phyloP scores from a whole-genome alignment of 1,140 invertebrate genomes.

The Paraescarpia echinospica region DNA sequence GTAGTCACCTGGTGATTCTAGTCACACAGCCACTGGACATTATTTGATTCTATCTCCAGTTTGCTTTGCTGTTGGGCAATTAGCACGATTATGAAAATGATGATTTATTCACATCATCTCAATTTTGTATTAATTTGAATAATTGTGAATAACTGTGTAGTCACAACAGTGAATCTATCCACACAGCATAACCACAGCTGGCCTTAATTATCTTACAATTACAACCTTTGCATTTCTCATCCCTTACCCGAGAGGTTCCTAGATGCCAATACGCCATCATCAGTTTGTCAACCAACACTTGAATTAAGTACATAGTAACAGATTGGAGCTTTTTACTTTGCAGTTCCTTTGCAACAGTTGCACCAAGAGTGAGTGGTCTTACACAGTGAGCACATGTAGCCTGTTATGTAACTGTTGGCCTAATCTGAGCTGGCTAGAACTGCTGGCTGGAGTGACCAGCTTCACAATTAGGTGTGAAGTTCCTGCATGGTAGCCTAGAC shows the following conservation, averaged over 20 bases:
- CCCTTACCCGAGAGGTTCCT: neutral
- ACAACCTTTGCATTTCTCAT: neutral
- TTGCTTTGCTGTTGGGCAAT: neutral
- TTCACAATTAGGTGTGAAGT: neutral
- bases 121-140: neutral
- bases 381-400: too few species aligned
- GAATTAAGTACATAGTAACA: neutral
- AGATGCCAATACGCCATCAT: neutral
- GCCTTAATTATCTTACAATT: neutral
- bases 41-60: neutral
- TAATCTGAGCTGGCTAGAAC: neutral
- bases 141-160: neutral
- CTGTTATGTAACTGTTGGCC: neutral
- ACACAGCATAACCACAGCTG: neutral
- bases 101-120: neutral
- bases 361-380: neutral
- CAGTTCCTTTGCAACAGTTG: constrained; percentile 7
- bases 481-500: neutral
- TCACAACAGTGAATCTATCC: neutral
- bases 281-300: neutral
- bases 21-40: too few species aligned
- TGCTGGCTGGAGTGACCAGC: neutral
- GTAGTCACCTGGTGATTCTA: too few species aligned
- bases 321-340: neutral
- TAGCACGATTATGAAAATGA: neutral